These are phyloP conservation scores for Myodes glareolus DNA, from an alignment of 2,113 vertebrate genomes.

Conservation along the genomic window DNA sequence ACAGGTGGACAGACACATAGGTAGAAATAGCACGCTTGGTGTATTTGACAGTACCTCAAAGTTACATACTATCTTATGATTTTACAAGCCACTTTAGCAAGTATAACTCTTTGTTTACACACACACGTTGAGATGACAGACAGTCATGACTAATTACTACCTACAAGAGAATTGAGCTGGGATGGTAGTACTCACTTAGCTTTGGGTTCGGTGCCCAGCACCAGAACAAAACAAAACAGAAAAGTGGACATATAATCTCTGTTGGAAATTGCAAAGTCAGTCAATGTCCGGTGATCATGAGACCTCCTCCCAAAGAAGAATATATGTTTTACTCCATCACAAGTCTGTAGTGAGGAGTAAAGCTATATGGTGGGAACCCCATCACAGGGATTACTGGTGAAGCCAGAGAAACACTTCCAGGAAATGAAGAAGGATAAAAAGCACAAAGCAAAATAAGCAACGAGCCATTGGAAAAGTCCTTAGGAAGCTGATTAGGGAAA, in stretches of 20 bases:
- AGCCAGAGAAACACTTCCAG: slow-evolving; percentile 3
- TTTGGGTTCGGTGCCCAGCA: neutral
- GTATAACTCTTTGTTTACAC: neutral
- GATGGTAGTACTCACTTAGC: neutral
- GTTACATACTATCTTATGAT: neutral
- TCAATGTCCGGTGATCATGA: neutral
- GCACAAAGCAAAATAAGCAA: neutral
- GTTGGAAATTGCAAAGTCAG: neutral
- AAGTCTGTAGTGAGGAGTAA: neutral
- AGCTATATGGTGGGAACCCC: neutral
- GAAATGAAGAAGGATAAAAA: neutral
- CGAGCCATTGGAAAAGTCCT: neutral
- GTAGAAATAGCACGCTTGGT: neutral
- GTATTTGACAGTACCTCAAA: neutral
- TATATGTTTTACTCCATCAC: neutral
- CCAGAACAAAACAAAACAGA: neutral
- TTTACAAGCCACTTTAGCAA: neutral
- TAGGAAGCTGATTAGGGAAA: neutral
- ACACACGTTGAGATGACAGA: neutral
- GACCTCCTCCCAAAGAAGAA: neutral
- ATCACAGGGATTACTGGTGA: neutral
- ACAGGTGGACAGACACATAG: neutral
- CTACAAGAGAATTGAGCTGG: neutral
- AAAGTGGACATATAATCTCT: neutral
- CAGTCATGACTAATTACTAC: slow-evolving; percentile 33